Conservation (phyloP, 2,113 vertebrate genomes). For the Camelus bactrianus region DNA sequence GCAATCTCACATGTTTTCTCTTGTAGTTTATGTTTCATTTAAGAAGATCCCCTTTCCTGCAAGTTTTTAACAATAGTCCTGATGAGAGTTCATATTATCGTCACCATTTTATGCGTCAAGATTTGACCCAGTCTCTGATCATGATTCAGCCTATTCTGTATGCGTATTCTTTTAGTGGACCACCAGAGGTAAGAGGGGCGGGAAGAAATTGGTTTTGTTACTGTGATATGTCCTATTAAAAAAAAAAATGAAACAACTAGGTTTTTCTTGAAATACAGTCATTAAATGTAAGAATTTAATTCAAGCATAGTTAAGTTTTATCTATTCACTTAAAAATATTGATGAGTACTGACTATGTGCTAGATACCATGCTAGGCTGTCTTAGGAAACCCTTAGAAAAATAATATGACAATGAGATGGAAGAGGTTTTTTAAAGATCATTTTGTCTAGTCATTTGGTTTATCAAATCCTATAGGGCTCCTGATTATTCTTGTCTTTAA, state of each 20-base stretch:
- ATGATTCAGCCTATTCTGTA: constrained; percentile 99
- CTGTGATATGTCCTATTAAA: background rate
- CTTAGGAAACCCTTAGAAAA: background rate
- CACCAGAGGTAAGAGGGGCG: constrained; percentile 92
- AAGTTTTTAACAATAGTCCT: constrained; percentile 99
- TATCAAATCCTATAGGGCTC: background rate
- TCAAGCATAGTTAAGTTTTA: background rate
- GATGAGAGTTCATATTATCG: constrained; percentile 98
- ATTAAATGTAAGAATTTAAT: constrained; percentile 50
- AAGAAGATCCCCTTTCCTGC: constrained; percentile 97
- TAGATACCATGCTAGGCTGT: background rate
- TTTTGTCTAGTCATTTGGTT: background rate
- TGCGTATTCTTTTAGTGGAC: constrained; percentile 97
- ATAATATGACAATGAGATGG: background rate
- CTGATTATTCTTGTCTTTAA: constrained; percentile 40
- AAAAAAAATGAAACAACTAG: background rate
- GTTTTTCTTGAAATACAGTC: background rate
- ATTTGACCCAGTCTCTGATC: constrained; percentile 98
- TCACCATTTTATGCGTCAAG: constrained; percentile 98
- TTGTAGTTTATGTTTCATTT: constrained; percentile 99
- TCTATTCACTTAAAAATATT: constrained; percentile 32
- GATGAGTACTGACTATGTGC: background rate
- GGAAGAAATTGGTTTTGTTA: background rate
- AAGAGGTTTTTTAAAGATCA: background rate
- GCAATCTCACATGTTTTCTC: constrained; percentile 61